Evolutionary conservation across 2,888 invertebrate species (phyloP).

Genomic region (Brachylomia viminalis): DNA sequence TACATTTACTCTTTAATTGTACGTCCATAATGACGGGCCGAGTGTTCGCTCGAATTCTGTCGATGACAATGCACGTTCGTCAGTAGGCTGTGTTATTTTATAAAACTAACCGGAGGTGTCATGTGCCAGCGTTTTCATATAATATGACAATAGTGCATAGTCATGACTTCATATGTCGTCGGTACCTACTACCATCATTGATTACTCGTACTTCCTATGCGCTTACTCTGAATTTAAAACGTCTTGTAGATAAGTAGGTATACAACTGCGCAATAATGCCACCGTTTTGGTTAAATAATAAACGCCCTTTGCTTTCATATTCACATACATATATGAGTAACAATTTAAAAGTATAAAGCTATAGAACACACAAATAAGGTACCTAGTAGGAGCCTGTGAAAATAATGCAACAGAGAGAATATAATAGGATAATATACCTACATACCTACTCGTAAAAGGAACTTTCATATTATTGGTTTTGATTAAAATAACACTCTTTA

Average conservation of each 20-base stretch:
- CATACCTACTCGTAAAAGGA: background rate
- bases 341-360: too few species aligned
- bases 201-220: background rate
- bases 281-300: background rate
- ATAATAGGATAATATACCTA: background rate
- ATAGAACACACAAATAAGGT: background rate
- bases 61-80: conserved; percentile 84
- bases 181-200: conserved; percentile 9
- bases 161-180: conserved; percentile 61
- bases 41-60: conserved; percentile 80
- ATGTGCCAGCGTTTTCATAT: conserved; percentile 49
- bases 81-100: conserved; percentile 81
- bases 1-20: conserved; percentile 88
- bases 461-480: background rate
- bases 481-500: background rate
- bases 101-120: conserved; percentile 68
- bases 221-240: background rate
- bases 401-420: background rate
- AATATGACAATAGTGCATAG: conserved; percentile 55
- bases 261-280: background rate
- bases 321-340: background rate
- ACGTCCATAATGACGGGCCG: conserved; percentile 76
- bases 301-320: too few species aligned
- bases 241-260: background rate
- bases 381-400: background rate